These are phyloP conservation scores for Pteropus alecto DNA, from an alignment of 2,113 vertebrate species.

Conservation along the genomic window DNA sequence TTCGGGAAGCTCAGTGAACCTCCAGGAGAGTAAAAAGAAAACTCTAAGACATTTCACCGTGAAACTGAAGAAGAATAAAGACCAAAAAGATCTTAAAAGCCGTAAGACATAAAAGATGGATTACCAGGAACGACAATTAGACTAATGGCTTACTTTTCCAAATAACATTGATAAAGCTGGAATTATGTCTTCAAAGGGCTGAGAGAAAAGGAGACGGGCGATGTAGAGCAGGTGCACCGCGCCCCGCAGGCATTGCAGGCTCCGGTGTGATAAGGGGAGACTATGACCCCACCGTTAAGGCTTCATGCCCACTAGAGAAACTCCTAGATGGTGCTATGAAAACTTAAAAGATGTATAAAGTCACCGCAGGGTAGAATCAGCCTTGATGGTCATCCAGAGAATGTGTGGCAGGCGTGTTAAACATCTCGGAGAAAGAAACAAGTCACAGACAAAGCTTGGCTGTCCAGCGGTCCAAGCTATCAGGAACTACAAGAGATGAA, in stretches of 20 bases:
- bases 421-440: neutral
- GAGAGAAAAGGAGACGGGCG: neutral
- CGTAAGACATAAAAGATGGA: neutral
- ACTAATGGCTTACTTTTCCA: neutral
- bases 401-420: neutral
- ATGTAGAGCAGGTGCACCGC: neutral
- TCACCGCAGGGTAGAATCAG: neutral
- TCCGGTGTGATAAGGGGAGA: neutral
- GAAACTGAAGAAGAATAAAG: neutral
- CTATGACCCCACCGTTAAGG: neutral
- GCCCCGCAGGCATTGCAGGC: neutral
- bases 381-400: neutral
- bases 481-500: neutral
- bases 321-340: neutral
- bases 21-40: neutral
- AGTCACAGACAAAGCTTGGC: neutral
- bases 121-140: neutral
- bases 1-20: neutral
- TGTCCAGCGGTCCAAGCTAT: neutral
- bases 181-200: neutral
- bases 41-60: neutral
- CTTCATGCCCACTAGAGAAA: neutral
- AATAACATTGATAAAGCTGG: neutral
- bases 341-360: neutral
- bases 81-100: neutral